These are phyloP conservation scores for Zaprionus nigranus DNA, from an alignment of 1,140 invertebrate species.

Conservation along the genomic window DNA sequence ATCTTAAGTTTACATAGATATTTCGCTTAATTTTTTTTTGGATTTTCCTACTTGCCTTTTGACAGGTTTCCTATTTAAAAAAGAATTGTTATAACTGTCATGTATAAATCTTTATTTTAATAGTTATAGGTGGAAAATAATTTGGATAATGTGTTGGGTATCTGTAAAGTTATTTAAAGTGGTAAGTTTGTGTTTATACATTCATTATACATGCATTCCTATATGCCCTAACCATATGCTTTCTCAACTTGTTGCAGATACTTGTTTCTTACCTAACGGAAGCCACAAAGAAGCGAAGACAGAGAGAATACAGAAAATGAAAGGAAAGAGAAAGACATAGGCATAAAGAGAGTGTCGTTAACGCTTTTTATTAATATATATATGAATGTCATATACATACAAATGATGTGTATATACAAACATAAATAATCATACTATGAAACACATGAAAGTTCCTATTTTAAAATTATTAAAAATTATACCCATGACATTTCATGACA, in stretches of 20 bases:
- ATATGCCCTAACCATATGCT: not conserved
- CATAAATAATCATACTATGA: conserved; percentile 48
- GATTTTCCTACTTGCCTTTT: not conserved
- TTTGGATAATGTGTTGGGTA: conserved; percentile 29
- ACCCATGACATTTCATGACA: conserved; percentile 57
- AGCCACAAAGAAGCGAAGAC: not conserved
- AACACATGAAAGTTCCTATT: conserved; percentile 78
- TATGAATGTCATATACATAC: conserved; percentile 10
- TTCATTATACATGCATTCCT: not conserved
- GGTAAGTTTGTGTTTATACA: conserved; percentile 34
- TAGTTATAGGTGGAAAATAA: conserved; percentile 78
- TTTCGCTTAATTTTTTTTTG: not conserved
- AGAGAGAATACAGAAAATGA: not conserved
- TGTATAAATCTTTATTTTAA: conserved; percentile 51
- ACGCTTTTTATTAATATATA: conserved; percentile 1
- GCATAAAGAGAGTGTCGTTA: not conserved
- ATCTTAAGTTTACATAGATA: not conserved
- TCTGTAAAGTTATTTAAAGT: conserved; percentile 11
- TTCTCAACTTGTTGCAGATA: not conserved
- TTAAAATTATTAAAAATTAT: conserved; percentile 57
- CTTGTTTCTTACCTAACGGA: not conserved
- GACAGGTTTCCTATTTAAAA: not conserved
- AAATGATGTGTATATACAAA: conserved; percentile 13
- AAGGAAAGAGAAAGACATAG: not conserved
- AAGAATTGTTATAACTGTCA: conserved; percentile 1